Evolutionary conservation across 2,888 invertebrate genomes (phyloP).

Genomic region (Idaea straminata): DNA sequence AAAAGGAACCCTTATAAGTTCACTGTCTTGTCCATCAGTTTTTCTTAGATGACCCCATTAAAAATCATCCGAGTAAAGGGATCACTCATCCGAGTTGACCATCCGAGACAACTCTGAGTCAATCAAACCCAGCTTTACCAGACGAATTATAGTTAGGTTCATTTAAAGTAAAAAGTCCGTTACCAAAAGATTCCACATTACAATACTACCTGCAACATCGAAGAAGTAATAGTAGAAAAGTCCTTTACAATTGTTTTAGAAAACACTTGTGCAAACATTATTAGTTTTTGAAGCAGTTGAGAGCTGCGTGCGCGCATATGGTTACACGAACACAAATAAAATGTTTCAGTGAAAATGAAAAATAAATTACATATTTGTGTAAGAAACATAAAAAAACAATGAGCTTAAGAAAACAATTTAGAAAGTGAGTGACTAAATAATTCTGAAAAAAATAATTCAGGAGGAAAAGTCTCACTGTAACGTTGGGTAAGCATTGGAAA

Average conservation of each 20-base stretch:
- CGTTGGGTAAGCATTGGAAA: no score
- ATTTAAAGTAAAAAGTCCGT: conserved; percentile 9
- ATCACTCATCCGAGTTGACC: no score
- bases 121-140: background rate
- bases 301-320: conserved; percentile 45
- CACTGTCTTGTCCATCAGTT: no score
- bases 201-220: conserved; percentile 48
- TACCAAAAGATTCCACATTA: conserved; percentile 9
- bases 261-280: conserved; percentile 75
- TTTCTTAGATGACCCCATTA: no score
- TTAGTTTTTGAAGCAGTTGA: conserved; percentile 57
- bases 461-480: no score
- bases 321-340: conserved; percentile 23
- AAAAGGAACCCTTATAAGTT: no score
- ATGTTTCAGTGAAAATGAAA: conserved; percentile 22
- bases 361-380: conserved; percentile 5
- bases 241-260: conserved; percentile 74
- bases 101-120: background rate
- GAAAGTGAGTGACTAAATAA: no score
- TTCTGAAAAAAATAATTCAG: no score
- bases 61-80: no score
- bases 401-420: no score
- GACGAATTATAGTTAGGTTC: background rate
- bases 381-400: background rate
- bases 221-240: conserved; percentile 75